phyloP scores from a whole-genome alignment of 1,140 invertebrate genomes.

The Meloidogyne hapla region DNA sequence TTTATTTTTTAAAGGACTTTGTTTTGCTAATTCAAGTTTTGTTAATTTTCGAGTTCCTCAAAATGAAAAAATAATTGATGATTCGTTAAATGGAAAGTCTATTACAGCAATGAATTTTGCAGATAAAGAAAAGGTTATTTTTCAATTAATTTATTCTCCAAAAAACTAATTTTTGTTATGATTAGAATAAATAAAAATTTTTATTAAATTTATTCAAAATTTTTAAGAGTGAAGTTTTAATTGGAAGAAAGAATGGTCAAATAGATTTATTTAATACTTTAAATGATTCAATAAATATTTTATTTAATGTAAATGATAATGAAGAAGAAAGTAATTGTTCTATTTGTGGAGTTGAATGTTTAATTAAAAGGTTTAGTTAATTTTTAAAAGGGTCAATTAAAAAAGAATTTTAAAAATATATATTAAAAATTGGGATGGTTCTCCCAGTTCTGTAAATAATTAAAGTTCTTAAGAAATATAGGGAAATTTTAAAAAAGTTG shows the following conservation, averaged over 20 bases:
- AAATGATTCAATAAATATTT: slow-evolving; percentile 23
- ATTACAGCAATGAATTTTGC: slow-evolving; percentile 40
- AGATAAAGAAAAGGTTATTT: slow-evolving; percentile 30
- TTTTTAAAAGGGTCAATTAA: not conserved
- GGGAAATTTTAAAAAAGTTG: no score
- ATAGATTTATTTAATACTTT: slow-evolving; percentile 30
- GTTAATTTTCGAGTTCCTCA: slow-evolving; percentile 16
- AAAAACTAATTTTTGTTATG: no score
- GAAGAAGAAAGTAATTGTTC: slow-evolving; percentile 11
- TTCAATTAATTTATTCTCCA: no score
- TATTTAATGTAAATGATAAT: slow-evolving; percentile 20
- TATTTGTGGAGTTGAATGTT: not conserved
- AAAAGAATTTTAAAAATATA: no score
- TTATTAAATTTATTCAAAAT: not conserved
- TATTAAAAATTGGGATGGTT: no score
- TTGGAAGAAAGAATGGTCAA: slow-evolving; percentile 24
- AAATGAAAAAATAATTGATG: not conserved
- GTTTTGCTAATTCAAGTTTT: slow-evolving; percentile 15
- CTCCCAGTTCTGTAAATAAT: no score
- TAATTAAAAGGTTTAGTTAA: slow-evolving; percentile 20
- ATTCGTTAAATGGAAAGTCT: slow-evolving; percentile 15
- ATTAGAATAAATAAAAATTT: not conserved
- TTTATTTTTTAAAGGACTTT: slow-evolving; percentile 14
- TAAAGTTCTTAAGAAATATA: no score
- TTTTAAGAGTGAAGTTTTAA: slow-evolving; percentile 35